Evolutionary conservation across 2,888 invertebrate genomes (phyloP), one percentile per base, ranked within the genome.

Genomic region (Athripsodes cinereus): DNA sequence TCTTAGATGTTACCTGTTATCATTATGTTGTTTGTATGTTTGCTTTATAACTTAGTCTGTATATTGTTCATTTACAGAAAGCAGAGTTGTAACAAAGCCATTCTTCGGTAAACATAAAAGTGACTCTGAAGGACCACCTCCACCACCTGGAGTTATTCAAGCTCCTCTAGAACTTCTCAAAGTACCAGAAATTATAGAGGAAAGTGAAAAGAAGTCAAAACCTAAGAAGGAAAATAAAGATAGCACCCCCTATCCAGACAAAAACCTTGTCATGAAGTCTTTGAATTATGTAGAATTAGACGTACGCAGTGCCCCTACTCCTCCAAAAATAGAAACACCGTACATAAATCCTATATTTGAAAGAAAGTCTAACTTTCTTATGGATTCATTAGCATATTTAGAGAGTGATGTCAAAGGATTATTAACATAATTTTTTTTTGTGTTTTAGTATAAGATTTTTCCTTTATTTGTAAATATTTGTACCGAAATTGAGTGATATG

Each of bases 281-380:
- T 69, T 79, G 1, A 78, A 79, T 65, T 79, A 78, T 62, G 76
- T 79, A 59, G 75, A 78, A 67, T 75, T 79, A 74, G 78, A 78
- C 70, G 75, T 74, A 19, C 72, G 78, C 65, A 78, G 57, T 19
- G 53, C 53, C 2, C 52, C 57, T 1, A 13, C n/a, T 16, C 48
- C 53, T 20, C 26, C 34, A 1, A 35, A 56, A 21, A 40, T 11
- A 11, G 21, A 52, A n/a, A n/a, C 19, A 20, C 10, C 44, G n/a
- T 49, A 50, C n/a, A 31, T n/a, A 11, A 52, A 31, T 48, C 10
- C 10, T 19, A 20, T 26, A 16, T 53, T 57, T 46, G 54, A 52
- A 6, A 51, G 52, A 48, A 56, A 76, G 62, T 69, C 70, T 20
- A 75, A 74, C 55, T 58, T 78, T 20, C 66, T 78, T 11, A 73